Conservation (phyloP, 2,113 vertebrate species). For the Dryoscopus gambensis region DNA sequence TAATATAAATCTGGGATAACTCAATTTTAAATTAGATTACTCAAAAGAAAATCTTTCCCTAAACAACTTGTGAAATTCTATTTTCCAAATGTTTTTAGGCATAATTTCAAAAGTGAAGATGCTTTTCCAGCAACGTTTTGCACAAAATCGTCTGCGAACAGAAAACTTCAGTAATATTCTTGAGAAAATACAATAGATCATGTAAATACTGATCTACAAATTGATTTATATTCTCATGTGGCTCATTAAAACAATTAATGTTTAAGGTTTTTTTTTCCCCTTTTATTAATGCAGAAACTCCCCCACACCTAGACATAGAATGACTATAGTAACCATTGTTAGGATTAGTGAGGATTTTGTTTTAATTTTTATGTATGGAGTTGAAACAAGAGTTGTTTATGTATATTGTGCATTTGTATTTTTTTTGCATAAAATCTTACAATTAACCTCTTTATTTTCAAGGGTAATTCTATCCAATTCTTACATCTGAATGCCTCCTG, state of each 20-base stretch:
- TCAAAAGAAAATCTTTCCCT: not conserved
- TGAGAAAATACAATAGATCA: not conserved
- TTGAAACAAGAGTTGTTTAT: not conserved
- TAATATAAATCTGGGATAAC: not conserved
- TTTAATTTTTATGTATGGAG: not conserved
- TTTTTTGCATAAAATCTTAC: not conserved
- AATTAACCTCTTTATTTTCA: not conserved
- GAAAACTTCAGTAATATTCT: not conserved
- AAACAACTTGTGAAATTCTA: not conserved
- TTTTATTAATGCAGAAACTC: not conserved
- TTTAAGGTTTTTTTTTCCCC: fast-evolving
- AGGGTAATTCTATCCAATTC: not conserved
- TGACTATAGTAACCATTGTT: not conserved
- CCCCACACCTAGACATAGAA: not conserved
- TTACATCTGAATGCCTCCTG: not conserved
- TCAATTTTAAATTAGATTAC: not conserved
- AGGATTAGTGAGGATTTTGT: not conserved
- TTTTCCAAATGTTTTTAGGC: not conserved
- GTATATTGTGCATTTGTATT: not conserved
- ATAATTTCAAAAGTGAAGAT: not conserved
- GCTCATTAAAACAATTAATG: not conserved
- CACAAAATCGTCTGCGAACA: not conserved
- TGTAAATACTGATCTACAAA: not conserved
- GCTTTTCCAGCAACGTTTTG: not conserved
- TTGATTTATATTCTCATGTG: not conserved